Conservation (phyloP, 2,113 vertebrate species). For the Pterocles gutturalis region DNA sequence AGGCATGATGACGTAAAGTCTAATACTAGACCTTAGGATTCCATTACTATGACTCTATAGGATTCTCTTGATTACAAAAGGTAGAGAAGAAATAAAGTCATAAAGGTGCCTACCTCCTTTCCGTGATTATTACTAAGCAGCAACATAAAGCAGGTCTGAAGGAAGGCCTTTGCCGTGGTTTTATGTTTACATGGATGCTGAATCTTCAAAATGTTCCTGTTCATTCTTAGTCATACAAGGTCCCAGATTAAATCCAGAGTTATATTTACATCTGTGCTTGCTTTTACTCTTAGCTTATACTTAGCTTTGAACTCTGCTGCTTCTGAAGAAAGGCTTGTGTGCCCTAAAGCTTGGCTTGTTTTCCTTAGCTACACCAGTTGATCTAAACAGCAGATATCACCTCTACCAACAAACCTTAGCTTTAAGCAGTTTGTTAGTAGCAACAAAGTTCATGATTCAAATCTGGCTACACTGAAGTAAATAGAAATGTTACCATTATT, state of each 20-base stretch:
- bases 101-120: not conserved
- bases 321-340: not conserved
- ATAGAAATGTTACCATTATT: not conserved
- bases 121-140: not conserved
- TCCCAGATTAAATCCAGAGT: not conserved
- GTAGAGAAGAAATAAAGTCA: not conserved
- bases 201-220: not conserved
- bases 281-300: not conserved
- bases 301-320: not conserved
- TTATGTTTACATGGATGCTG: not conserved
- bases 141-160: not conserved
- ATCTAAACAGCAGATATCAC: not conserved
- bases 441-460: not conserved
- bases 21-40: not conserved
- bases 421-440: not conserved
- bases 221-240: not conserved
- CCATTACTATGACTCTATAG: not conserved
- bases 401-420: not conserved
- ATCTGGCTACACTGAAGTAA: not conserved
- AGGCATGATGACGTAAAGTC: not conserved
- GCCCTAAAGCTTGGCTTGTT: not conserved
- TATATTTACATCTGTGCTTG: not conserved
- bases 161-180: not conserved
- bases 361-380: not conserved
- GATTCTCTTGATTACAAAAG: not conserved